phyloP scores from a whole-genome alignment of 2,113 vertebrate species.

The Rhynchopsitta pachyrhyncha region DNA sequence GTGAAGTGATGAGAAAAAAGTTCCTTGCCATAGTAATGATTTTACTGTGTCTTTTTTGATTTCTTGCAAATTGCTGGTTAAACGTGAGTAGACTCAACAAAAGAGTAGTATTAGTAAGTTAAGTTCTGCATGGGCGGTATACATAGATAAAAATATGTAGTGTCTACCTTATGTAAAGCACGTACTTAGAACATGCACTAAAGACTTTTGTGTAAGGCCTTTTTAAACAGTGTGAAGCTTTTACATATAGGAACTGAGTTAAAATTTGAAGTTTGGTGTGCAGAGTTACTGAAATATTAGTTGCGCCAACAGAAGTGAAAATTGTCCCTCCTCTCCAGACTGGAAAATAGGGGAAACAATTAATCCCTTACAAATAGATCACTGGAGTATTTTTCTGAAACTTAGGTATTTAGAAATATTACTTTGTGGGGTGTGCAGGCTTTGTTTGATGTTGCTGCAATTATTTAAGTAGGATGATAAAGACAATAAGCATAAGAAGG shows the following conservation, averaged over 20 bases:
- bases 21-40: background rate
- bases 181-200: accelerated
- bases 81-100: background rate
- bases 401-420: background rate
- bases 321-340: background rate
- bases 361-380: background rate
- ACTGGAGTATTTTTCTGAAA: background rate
- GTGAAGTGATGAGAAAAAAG: background rate
- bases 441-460: background rate
- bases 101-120: background rate
- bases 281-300: background rate
- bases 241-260: background rate
- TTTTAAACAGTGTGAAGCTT: background rate
- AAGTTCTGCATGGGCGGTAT: background rate
- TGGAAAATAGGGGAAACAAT: background rate
- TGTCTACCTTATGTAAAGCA: background rate
- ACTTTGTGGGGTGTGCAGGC: background rate
- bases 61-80: background rate
- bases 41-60: background rate
- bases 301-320: background rate
- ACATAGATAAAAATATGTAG: background rate
- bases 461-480: background rate
- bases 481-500: background rate
- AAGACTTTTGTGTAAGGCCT: background rate
- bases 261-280: background rate